These are phyloP conservation scores for Prenolepis imparis DNA, from an alignment of 2,888 invertebrate species.

Conservation along the genomic window DNA sequence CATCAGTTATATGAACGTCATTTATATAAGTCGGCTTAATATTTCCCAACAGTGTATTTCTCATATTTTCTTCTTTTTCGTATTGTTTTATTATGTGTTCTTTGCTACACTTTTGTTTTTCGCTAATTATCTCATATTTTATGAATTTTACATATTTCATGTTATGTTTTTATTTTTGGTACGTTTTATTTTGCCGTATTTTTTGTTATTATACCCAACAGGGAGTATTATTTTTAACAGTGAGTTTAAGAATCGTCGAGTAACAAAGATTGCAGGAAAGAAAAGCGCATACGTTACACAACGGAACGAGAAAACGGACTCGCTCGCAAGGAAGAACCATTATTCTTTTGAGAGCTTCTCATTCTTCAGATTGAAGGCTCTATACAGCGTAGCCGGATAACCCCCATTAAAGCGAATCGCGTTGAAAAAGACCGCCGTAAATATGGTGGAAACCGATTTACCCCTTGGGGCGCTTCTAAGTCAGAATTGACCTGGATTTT, in stretches of 20 bases:
- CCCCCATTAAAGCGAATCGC: slow-evolving; percentile 73
- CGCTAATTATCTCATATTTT: not conserved
- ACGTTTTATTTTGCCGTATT: not conserved
- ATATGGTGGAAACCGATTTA: slow-evolving; percentile 62
- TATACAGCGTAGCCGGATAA: slow-evolving; percentile 63
- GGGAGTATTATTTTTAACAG: not conserved
- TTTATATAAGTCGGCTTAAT: not conserved
- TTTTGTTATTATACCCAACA: not conserved
- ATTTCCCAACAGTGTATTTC: not conserved
- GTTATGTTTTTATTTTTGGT: not conserved
- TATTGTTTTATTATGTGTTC: not conserved
- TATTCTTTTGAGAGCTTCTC: slow-evolving; percentile 56
- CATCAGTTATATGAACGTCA: not conserved
- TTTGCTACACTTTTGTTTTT: not conserved
- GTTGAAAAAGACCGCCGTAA: slow-evolving; percentile 70
- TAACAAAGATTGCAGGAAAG: slow-evolving; percentile 44
- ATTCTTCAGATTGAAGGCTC: slow-evolving; percentile 57
- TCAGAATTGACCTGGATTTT: slow-evolving; percentile 52
- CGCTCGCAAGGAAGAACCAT: slow-evolving; percentile 54
- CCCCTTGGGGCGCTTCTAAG: slow-evolving; percentile 51
- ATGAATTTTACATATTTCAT: not conserved
- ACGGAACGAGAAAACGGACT: slow-evolving; percentile 42
- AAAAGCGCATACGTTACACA: slow-evolving; percentile 50
- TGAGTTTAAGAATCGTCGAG: slow-evolving; percentile 27
- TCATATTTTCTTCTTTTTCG: not conserved